Evolutionary conservation across 2,113 vertebrate species (phyloP).

Genomic region (Ornithorhynchus anatinus): DNA sequence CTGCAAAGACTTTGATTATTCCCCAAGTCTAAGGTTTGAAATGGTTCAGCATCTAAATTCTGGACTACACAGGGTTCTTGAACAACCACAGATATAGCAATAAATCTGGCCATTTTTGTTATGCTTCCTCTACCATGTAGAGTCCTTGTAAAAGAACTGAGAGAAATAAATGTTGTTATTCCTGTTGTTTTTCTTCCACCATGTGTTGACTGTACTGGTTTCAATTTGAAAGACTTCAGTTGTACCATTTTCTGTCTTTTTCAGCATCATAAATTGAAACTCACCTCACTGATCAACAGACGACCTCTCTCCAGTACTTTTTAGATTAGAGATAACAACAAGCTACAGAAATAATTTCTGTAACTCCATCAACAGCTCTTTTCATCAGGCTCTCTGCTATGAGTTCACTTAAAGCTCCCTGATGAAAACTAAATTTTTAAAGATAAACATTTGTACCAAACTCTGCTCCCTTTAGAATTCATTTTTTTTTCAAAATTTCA

Average conservation of each 20-base stretch:
- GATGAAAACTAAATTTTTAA: conserved; percentile 48
- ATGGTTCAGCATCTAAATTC: neutral
- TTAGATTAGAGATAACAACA: conserved; percentile 39
- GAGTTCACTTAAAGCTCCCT: conserved; percentile 41
- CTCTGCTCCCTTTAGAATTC: conserved; percentile 1
- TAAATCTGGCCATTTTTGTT: conserved; percentile 40
- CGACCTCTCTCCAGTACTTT: conserved; percentile 30
- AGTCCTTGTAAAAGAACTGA: too few relatives aligned
- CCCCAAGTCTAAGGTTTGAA: neutral
- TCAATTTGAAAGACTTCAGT: conserved; percentile 12
- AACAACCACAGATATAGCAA: neutral
- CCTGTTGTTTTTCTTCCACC: conserved; percentile 23
- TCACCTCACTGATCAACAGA: conserved; percentile 36
- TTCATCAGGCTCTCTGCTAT: conserved; percentile 60
- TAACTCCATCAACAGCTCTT: conserved; percentile 21
- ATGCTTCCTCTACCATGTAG: conserved; percentile 1
- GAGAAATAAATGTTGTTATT: conserved; percentile 48
- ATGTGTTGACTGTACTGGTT: conserved; percentile 10
- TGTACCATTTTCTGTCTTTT: conserved; percentile 15
- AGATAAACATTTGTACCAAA: conserved; percentile 33
- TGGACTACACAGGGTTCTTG: neutral
- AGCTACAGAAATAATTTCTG: conserved; percentile 55
- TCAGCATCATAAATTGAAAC: conserved; percentile 35
- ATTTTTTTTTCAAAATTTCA: conserved; percentile 19
- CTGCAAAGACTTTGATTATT: neutral